Evolutionary conservation across 2,113 vertebrate species (phyloP).

Genomic region (Taurulus bubalis): DNA sequence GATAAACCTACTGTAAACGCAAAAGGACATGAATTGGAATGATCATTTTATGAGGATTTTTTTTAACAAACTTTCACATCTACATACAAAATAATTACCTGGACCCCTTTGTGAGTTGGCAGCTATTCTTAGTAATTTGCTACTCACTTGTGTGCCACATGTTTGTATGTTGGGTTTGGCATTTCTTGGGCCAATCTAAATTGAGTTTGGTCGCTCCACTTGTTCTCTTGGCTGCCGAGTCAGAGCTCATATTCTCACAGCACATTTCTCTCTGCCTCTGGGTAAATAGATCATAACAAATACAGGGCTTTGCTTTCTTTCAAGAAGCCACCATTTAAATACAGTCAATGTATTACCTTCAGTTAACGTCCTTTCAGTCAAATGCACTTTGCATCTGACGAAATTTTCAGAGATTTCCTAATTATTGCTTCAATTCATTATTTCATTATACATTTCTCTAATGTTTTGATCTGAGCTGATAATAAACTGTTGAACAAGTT

Average conservation of each 20-base stretch:
- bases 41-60: background rate
- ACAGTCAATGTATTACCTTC: background rate
- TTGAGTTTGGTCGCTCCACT: conserved; percentile 24
- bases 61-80: background rate
- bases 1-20: conserved; percentile 2
- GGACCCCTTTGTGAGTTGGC: background rate
- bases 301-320: conserved; percentile 19
- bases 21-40: background rate
- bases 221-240: conserved; percentile 13
- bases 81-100: background rate
- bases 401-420: conserved; percentile 24
- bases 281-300: conserved; percentile 31
- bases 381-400: conserved; percentile 35
- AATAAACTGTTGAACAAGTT: background rate
- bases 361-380: conserved; percentile 5
- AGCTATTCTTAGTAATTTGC: background rate
- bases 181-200: background rate
- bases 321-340: background rate
- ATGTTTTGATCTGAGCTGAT: background rate
- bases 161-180: conserved; percentile 12
- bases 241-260: conserved; percentile 15
- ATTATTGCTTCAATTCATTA: conserved; percentile 32
- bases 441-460: background rate
- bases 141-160: background rate
- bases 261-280: conserved; percentile 11